Base-by-base conservation (phyloP, 1,140 invertebrate genomes). In the Rhyacophila brunnea region DNA sequence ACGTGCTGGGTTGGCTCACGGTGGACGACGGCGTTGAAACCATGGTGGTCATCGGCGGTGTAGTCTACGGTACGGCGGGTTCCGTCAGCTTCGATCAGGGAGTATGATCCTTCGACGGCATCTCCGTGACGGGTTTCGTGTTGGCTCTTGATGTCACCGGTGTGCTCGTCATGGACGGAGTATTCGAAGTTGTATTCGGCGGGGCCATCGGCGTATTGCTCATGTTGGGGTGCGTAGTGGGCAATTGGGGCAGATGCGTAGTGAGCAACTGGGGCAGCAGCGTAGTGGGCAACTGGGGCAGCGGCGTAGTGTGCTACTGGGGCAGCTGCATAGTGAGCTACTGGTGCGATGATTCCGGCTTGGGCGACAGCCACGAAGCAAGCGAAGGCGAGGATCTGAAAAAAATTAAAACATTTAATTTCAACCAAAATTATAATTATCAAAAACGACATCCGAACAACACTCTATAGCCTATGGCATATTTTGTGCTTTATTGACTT, bases 11-110 rank as follows among this genome's bases (percentile, higher is more conserved):
- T 72, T 1, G 77, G 74, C 64, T 85, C 82, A 1, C 80, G 76
- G 36, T 77, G 78, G 2, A 89, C 81, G 13, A 84, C 72, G 0
- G 87, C 87, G 71, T 87, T 82, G 70, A 88, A 87, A 63, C 87
- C 87, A 64, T 81, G 84, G 67, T 87, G 80, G 18, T 85, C 80
- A 66, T 88, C 86, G 49, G 87, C 85, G 20, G 84, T 86, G 74
- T 89, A 90, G 20, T 87, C 83, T 44, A 88, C 87, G 62, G 85
- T 85, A 55, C 87, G 80, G 65, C 82, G 76, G 62, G 82, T 85
- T 36, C 87, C 87, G 68, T 90, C 83, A 9, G 83, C 79, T 63
- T 85, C 81, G 50, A 83, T 71, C 15, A 85, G 69, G 38, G 79
- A 81, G 70, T 85, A 85, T 20, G 74, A 69, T 28, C 83, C 83